These are phyloP conservation scores for Acrocyrtus sp. DNA, from an alignment of 2,888 invertebrate species.

Conservation along the genomic window DNA sequence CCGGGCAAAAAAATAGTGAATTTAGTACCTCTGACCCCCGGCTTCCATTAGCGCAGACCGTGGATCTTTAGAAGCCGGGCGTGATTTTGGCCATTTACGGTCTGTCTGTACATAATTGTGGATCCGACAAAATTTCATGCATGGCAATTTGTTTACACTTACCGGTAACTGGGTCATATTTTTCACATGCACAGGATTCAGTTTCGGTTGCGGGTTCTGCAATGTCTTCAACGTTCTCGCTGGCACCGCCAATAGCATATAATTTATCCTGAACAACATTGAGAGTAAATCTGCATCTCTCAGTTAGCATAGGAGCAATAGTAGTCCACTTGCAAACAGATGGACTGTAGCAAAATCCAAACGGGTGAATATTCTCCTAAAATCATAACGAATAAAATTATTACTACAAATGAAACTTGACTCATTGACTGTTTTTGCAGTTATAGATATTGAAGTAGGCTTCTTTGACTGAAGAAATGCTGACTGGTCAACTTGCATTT, in stretches of 20 bases:
- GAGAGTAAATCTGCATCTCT: conserved; percentile 75
- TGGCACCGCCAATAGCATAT: conserved; percentile 75
- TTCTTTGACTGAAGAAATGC: conserved; percentile 51
- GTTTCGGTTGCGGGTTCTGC: conserved; percentile 65
- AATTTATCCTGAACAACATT: conserved; percentile 70
- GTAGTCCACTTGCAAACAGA: conserved; percentile 74
- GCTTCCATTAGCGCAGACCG: no score
- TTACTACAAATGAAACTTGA: not conserved
- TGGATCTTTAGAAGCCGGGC: no score
- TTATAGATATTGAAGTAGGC: conserved; percentile 44
- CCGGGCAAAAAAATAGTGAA: no score
- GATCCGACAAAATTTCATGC: no score
- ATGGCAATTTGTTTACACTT: not conserved
- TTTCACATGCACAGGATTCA: conserved; percentile 70
- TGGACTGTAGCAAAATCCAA: conserved; percentile 76
- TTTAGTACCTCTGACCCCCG: no score
- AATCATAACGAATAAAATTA: conserved; percentile 65
- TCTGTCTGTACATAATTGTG: no score
- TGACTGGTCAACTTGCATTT: conserved; percentile 56
- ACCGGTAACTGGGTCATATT: conserved; percentile 70
- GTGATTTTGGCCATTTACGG: no score
- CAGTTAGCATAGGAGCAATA: conserved; percentile 75
- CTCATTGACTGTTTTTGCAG: not conserved
- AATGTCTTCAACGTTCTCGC: conserved; percentile 69
- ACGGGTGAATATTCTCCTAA: conserved; percentile 78